phyloP scores from a whole-genome alignment of 2,888 invertebrate species.

The Xanthostigma xanthostigma region DNA sequence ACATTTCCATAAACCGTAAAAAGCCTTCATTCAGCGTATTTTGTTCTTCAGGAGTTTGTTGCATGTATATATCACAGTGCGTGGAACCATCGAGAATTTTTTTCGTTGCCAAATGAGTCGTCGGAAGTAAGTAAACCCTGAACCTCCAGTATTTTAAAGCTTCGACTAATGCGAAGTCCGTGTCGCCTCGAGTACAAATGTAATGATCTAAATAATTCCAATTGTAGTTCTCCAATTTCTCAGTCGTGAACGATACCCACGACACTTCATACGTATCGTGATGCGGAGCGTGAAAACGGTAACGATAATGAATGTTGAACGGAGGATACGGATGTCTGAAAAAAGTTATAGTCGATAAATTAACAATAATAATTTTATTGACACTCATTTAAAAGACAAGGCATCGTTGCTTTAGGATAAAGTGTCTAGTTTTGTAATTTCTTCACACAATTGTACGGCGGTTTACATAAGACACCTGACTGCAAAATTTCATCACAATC shows the following conservation, averaged over 20 bases:
- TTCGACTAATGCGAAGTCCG: slow-evolving; percentile 76
- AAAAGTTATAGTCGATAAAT: slow-evolving; percentile 9
- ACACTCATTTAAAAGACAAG: no score
- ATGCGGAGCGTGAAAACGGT: slow-evolving; percentile 84
- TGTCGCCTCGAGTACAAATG: slow-evolving; percentile 86
- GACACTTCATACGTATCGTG: slow-evolving; percentile 88
- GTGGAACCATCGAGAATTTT: slow-evolving; percentile 59
- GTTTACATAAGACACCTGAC: no score
- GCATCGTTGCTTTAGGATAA: no score
- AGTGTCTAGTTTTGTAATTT: no score
- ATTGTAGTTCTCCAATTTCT: slow-evolving; percentile 88
- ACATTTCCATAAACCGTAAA: slow-evolving; percentile 68
- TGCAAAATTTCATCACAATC: no score
- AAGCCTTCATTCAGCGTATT: slow-evolving; percentile 57
- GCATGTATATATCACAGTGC: slow-evolving; percentile 75
- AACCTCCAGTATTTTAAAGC: slow-evolving; percentile 40
- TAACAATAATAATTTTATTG: no score
- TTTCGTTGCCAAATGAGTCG: slow-evolving; percentile 63
- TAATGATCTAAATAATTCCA: slow-evolving; percentile 98
- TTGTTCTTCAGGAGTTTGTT: slow-evolving; percentile 33
- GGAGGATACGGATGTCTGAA: slow-evolving; percentile 85
- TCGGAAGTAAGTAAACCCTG: slow-evolving; percentile 73
- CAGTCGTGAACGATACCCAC: slow-evolving; percentile 86
- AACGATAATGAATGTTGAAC: slow-evolving; percentile 81
- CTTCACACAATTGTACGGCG: no score